Evolutionary conservation across 2,113 vertebrate species (phyloP), one percentile per base, ranked within the genome.

Genomic region (Pipra filicauda): DNA sequence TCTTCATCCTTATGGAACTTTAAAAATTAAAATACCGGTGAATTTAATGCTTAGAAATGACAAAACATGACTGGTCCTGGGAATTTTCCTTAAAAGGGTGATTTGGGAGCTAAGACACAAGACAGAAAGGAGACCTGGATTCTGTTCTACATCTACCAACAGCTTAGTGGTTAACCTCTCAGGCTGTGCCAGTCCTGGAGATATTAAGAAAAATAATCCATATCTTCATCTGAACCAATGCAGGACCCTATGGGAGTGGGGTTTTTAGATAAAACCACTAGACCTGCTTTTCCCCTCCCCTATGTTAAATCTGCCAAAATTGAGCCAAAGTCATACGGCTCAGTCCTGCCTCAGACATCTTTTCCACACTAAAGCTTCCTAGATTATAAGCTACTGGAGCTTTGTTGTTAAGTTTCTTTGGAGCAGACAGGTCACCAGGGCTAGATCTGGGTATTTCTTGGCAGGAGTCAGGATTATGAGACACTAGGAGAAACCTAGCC

Each of bases 21-120:
- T 81, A 92, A 93, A 96, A 91, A 94, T 77, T 91, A 86, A 95
- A 95, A 94, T 75, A 78, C 26, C 39, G 46, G 28, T 81, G 82
- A 95, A 86, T 86, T 88, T 84, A 89, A 74, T 91, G 69, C 76
- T 92, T 84, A 37, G 49, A 82, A 96, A 85, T 76, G 21, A 89
- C 65, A 94, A 93, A 95, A 83, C 48, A 66, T 61, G 70, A 46
- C 35, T 48, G 49, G 79, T 44, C 54, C 37, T 65, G 73, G 73
- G 49, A 96, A 82, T 93, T 95, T n/a, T 74, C 41, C 61, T 91
- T 94, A 61, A 86, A 96, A 87, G 73, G 28, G 37, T 78, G 19
- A 44, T 69, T 80, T 89, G 57, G 44, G 33, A 92, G 52, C 41
- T 81, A 72, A 82, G 83, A 65, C 41, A 88, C 35, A 54, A 57